phyloP scores from a whole-genome alignment of 2,113 vertebrate genomes.

The Chaenogobius annularis region DNA sequence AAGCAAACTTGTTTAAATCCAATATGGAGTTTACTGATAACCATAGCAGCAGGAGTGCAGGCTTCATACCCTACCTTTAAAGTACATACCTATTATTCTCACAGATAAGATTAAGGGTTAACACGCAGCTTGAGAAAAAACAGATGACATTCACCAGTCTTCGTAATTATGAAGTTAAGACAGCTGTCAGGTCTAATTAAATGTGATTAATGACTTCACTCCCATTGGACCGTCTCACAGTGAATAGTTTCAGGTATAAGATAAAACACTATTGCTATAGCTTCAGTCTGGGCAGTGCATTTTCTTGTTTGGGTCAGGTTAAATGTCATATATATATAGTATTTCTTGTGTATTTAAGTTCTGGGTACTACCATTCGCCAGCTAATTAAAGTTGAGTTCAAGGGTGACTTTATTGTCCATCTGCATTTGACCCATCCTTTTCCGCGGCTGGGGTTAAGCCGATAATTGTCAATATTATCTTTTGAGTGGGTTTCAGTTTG shows the following conservation, averaged over 20 bases:
- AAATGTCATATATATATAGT: not conserved
- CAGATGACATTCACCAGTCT: not conserved
- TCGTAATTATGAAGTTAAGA: conserved; percentile 1
- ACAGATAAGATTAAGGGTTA: not conserved
- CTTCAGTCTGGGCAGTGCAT: not conserved
- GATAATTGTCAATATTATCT: too few species aligned
- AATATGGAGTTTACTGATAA: too few species aligned
- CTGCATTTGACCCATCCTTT: too few species aligned
- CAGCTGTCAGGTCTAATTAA: not conserved
- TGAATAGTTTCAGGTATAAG: not conserved
- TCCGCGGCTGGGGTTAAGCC: too few species aligned
- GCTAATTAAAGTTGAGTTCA: too few species aligned
- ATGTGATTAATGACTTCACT: conserved; percentile 1
- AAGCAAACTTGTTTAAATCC: too few species aligned
- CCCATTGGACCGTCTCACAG: not conserved
- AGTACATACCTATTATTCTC: not conserved
- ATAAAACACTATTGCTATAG: not conserved
- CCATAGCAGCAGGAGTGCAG: too few species aligned
- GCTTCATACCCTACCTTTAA: not conserved
- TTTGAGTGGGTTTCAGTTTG: too few species aligned
- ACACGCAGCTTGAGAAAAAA: not conserved
- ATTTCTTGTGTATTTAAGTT: too few species aligned
- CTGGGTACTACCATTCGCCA: too few species aligned
- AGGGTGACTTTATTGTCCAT: too few species aligned
- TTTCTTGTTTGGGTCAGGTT: conserved; percentile 11